A percentile compares a stretch with the other conserved stretches of the same genome.
Evolutionary conservation across 2,888 invertebrate genomes (phyloP).

Genomic region (Drosophila cognata): DNA sequence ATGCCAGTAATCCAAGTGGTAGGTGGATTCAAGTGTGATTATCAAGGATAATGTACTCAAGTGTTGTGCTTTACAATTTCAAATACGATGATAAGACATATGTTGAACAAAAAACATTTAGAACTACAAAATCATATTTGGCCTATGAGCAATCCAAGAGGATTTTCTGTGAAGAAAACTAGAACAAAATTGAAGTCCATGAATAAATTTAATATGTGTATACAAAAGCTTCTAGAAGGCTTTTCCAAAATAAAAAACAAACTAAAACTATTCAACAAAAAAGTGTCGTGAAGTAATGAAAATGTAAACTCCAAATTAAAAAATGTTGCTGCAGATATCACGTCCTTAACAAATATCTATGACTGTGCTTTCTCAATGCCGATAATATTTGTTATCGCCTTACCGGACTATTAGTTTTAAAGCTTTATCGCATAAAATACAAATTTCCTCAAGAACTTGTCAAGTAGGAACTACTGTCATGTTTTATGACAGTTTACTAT

Average conservation of each 20-base stretch:
- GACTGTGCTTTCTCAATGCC: constrained; percentile 1
- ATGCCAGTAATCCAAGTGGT: constrained; percentile 74
- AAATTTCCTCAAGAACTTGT: background rate
- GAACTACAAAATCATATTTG: background rate
- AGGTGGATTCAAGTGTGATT: constrained; percentile 53
- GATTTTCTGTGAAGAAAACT: background rate
- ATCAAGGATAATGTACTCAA: constrained; percentile 23
- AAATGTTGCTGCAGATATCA: background rate
- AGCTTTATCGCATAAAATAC: background rate
- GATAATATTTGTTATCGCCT: constrained; percentile 24
- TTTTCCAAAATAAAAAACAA: background rate
- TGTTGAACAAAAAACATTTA: no score
- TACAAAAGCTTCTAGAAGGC: background rate
- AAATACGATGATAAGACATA: background rate
- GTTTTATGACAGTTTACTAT: background rate
- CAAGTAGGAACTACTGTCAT: background rate
- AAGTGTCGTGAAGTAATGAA: background rate
- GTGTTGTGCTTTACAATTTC: constrained; percentile 11
- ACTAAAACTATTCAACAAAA: background rate
- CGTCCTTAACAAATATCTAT: background rate
- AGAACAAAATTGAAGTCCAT: background rate
- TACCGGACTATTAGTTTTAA: constrained; percentile 7
- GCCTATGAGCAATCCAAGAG: background rate
- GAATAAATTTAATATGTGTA: background rate
- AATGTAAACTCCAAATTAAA: background rate